Base-by-base conservation (phyloP, 2,797 vertebrate species). In the Ptychobarbus kaznakovi region DNA sequence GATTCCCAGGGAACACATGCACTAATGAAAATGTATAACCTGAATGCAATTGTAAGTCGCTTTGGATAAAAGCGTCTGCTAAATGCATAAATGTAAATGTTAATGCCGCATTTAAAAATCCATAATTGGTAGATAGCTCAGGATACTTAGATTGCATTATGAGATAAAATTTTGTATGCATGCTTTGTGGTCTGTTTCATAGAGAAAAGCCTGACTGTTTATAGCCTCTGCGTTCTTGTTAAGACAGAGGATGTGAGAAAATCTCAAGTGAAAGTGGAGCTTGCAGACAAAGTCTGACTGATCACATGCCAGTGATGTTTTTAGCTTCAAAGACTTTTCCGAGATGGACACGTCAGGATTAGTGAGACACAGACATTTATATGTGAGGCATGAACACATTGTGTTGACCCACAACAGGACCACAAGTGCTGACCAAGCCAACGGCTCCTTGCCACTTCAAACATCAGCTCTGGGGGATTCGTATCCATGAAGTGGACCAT, bases 331-430 rank as follows among this genome's bases (percentile, higher is more conserved):
- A 90, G 87, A n/a, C 72, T 66, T 32, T 40, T 53, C 22, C n/a
- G 53, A 82, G 20, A 51, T n/a, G 16, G 49, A 69, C 20, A 32
- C 35, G 56, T 87, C 77, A 78, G 40, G 61, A 38, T 69, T 40
- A 77, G 58, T 86, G 81, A 88, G 75, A 83, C 49, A 86, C 79
- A 42, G 78, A 80, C 51, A 56, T 81, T 68, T 81, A 51, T 68
- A 86, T 80, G 72, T 86, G 86, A 84, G 84, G 61, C 86, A 69
- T 84, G 86, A 86, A 87, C 74, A 75, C 90, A 86, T 6, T n/a
- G 28, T 58, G n/a, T 58, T 6, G 86, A 81, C 76, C 86, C 1
- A 84, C 1, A 1, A 80, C 81, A 73, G 70, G 77, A 18, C 70
- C 5, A 76, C 87, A 38, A 13, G 63, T 70, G 83, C 78, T 73